Percentiles rank a stretch among this genome's conserved stretches.
Conservation (phyloP, 2,888 invertebrate species). For the Clitarchus hookeri region DNA sequence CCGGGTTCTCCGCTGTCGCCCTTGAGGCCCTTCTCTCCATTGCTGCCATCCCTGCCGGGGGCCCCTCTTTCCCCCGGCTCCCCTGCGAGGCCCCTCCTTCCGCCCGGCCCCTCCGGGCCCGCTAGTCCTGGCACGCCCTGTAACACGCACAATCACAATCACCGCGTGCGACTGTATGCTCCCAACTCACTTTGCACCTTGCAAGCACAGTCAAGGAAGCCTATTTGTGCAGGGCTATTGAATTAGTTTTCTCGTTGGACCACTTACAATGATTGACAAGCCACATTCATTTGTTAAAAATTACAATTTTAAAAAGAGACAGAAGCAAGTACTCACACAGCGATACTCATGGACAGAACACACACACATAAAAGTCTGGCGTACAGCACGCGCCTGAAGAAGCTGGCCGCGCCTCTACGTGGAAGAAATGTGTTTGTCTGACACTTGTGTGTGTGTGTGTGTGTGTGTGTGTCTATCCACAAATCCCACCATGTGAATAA, state of each 20-base stretch:
- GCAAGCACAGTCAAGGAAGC: neutral
- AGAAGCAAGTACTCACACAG: too few species aligned
- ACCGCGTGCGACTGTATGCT: neutral
- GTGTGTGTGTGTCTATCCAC: too few species aligned
- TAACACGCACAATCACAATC: neutral
- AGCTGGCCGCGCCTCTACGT: too few species aligned
- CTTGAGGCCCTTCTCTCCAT: conserved; percentile 47
- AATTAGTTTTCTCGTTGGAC: neutral
- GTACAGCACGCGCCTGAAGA: too few species aligned
- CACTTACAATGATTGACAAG: too few species aligned
- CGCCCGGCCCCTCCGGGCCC: conserved; percentile 52
- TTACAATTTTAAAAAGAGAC: too few species aligned
- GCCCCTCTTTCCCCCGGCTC: conserved; percentile 46
- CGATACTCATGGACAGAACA: too few species aligned
- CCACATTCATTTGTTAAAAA: too few species aligned
- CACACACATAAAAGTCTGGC: too few species aligned
- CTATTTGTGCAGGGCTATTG: neutral
- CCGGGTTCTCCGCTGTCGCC: conserved; percentile 50
- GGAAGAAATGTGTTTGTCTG: too few species aligned
- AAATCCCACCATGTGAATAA: too few species aligned
- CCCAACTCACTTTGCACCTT: neutral
- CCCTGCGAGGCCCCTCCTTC: conserved; percentile 50
- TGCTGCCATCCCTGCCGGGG: conserved; percentile 47
- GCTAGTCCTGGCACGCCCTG: conserved; percentile 46
- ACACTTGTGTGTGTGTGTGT: too few species aligned